These are phyloP conservation scores for Ctenopoma multispine DNA, from an alignment of 2,797 vertebrate species.

Conservation along the genomic window DNA sequence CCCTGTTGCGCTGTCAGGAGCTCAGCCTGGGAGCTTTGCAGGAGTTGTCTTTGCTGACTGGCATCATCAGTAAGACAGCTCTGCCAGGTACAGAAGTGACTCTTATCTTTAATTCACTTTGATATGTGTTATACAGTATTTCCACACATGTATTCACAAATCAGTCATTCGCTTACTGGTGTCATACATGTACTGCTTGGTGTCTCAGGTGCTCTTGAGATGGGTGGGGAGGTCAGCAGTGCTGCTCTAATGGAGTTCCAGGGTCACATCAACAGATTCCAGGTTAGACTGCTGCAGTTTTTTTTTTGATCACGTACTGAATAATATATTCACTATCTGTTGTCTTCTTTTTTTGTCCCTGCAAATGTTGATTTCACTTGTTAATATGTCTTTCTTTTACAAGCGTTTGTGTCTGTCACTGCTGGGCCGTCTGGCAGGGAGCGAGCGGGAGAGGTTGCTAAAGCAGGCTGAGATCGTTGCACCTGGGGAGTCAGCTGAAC, in stretches of 20 bases:
- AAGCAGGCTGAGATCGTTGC: slow-evolving; percentile 87
- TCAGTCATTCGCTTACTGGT: background rate
- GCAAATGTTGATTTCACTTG: background rate
- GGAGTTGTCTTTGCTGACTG: slow-evolving; percentile 93
- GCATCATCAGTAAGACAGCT: slow-evolving; percentile 97
- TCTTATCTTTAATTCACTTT: background rate
- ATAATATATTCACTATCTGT: too few species aligned
- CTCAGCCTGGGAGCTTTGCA: slow-evolving; percentile 90
- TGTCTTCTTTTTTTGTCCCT: background rate
- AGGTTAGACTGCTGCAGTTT: slow-evolving; percentile 83
- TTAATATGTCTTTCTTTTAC: background rate
- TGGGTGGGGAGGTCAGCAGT: slow-evolving; percentile 88
- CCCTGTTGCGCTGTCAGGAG: slow-evolving; percentile 93
- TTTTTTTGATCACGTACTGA: background rate
- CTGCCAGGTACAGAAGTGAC: slow-evolving; percentile 87
- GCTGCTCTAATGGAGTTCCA: slow-evolving; percentile 92
- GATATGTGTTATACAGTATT: background rate
- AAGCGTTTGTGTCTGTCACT: slow-evolving; percentile 93
- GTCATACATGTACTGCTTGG: slow-evolving; percentile 19
- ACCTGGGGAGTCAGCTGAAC: slow-evolving; percentile 88
- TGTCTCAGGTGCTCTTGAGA: slow-evolving; percentile 88
- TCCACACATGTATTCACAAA: background rate
- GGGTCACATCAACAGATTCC: slow-evolving; percentile 94
- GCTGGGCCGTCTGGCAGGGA: slow-evolving; percentile 91
- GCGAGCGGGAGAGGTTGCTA: slow-evolving; percentile 90